phyloP scores from a whole-genome alignment of 2,888 invertebrate genomes.

The Sericinus montela region DNA sequence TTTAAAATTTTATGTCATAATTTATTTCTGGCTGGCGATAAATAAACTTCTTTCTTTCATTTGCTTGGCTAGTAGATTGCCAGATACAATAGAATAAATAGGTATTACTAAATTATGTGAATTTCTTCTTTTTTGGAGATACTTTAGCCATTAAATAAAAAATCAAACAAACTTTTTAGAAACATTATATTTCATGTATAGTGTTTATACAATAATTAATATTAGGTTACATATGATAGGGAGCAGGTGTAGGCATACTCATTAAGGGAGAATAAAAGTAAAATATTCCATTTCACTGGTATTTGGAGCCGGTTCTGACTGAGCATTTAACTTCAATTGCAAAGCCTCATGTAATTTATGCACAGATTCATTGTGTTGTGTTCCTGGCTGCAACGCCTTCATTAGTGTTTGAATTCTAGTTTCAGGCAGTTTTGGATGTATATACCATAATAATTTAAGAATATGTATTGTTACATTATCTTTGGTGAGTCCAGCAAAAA shows the following conservation, averaged over 20 bases:
- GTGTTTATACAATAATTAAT: background rate
- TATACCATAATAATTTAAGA: conserved; percentile 93
- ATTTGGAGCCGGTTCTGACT: conserved; percentile 81
- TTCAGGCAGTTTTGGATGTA: conserved; percentile 90
- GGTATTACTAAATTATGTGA: no score
- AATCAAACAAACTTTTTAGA: no score
- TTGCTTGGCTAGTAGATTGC: no score
- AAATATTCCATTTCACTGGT: conserved; percentile 86
- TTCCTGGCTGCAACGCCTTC: conserved; percentile 87
- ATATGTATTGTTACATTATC: conserved; percentile 96
- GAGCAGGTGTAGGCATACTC: conserved; percentile 89
- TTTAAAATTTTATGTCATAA: no score
- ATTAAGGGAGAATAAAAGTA: conserved; percentile 91
- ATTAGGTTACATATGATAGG: conserved; percentile 64
- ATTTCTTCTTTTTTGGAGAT: no score
- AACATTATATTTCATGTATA: no score
- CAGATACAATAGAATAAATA: no score
- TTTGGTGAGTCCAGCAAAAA: conserved; percentile 91
- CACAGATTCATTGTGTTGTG: conserved; percentile 91
- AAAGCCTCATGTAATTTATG: conserved; percentile 88
- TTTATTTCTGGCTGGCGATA: no score
- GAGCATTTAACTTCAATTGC: conserved; percentile 87
- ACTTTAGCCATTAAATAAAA: no score
- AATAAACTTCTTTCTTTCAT: no score
- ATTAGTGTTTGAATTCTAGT: conserved; percentile 88